Evolutionary conservation across 2,888 invertebrate genomes (phyloP).

Genomic region (Siphlonurus alternatus): DNA sequence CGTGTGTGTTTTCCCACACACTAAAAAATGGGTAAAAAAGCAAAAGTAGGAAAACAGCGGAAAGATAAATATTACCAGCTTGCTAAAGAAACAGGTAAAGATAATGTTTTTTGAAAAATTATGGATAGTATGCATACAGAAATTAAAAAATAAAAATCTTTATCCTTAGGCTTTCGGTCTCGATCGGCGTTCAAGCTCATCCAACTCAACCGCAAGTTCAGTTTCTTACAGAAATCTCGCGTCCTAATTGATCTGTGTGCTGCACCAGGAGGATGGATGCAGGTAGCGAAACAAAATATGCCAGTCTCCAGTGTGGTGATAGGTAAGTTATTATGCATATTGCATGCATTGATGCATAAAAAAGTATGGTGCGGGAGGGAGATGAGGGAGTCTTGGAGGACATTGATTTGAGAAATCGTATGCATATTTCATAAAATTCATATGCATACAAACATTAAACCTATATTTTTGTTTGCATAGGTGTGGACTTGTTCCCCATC

Average conservation of each 20-base stretch:
- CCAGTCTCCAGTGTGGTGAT: constrained; percentile 88
- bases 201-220: constrained; percentile 92
- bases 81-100: constrained; percentile 91
- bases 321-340: constrained; percentile 27
- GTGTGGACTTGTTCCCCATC: constrained; percentile 93
- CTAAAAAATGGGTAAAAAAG: constrained; percentile 82
- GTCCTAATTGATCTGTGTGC: constrained; percentile 98
- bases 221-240: constrained; percentile 87
- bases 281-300: constrained; percentile 95
- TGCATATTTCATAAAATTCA: too few species aligned
- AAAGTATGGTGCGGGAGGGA: too few species aligned
- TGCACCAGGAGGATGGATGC: constrained; percentile 99
- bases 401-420: too few species aligned
- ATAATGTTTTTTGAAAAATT: background rate
- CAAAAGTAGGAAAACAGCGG: constrained; percentile 93
- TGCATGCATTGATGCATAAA: background rate
- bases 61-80: constrained; percentile 97
- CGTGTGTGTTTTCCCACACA: background rate
- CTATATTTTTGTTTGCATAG: constrained; percentile 19
- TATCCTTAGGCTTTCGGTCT: constrained; percentile 69
- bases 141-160: background rate
- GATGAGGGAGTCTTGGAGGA: too few species aligned
- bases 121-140: background rate
- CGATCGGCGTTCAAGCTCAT: constrained; percentile 99
- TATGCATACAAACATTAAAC: background rate